Base-by-base conservation (phyloP, 2,888 invertebrate species). In the Drosophila birchii region DNA sequence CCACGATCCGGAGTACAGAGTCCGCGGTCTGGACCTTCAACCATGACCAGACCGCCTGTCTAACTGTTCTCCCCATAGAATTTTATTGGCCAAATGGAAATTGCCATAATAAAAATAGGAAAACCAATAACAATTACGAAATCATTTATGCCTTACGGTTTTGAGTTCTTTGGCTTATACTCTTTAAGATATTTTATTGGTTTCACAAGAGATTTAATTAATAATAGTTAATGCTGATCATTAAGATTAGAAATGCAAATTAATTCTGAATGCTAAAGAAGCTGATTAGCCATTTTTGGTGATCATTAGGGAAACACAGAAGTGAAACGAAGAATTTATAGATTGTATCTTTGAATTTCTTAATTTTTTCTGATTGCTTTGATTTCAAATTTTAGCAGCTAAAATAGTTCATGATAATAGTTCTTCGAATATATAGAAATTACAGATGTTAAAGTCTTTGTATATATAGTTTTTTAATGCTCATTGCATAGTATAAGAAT, bases 51-150 rank as follows among this genome's bases (percentile, higher is more conserved):
- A 54, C 39, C 29, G 55, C 23, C 20, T 26, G 66, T 7, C 66
- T 23, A 45, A 64, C 45, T 45, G 39, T 66, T 47, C 20, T 41
- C 20, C 18, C 4, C 32, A 20, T 32, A 18, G 66, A 55, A 14
- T 20, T 55, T 41, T 67, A 67, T 67, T 49, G 29, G 20, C 39
- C 20, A 29, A 23, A 36, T 41, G 39, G 26, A 11, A 55, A 56
- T 34, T 36, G 34, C 36, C 51, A 11, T 20, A 20, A 51, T 51
- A 36, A 68, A 32, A 41, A 32, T 49, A 23, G 29, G 34, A 68
- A 55, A 55, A 26, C 41, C 43, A 36, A 68, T 41, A 49, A 56
- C 29, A 56, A 67, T 67, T 68, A 56, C 56, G 34, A 26, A 47
- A 67, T 47, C 47, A 67, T 61, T 32, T 32, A 32, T 20, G 45